A percentile compares a stretch with the other conserved stretches of the same genome.
phyloP scores from a whole-genome alignment of 2,797 vertebrate species.

The Eremophila alpestris region DNA sequence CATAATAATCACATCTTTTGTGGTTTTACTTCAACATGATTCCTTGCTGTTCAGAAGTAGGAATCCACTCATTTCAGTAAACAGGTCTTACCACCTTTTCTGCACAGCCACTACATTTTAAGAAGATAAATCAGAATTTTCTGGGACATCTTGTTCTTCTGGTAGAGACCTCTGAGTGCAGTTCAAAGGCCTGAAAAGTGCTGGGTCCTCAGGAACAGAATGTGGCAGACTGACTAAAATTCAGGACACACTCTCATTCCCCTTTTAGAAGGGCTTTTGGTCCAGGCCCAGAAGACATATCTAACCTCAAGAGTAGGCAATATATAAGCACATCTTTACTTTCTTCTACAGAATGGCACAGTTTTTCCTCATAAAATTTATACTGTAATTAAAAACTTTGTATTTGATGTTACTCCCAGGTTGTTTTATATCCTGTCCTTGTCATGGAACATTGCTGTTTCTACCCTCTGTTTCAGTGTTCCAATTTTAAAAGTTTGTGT shows the following conservation, averaged over 20 bases:
- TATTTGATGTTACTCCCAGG: background rate
- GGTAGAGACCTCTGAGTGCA: background rate
- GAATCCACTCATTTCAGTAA: background rate
- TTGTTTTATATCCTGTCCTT: background rate
- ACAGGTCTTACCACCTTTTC: background rate
- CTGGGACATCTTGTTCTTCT: background rate
- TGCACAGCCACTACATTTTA: background rate
- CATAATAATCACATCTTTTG: background rate
- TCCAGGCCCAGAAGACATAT: background rate
- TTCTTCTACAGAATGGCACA: background rate
- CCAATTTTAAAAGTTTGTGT: background rate
- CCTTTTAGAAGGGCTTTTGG: background rate
- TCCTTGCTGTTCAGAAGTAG: background rate
- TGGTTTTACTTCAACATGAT: background rate
- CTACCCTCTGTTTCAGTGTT: background rate
- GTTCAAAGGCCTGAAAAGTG: background rate
- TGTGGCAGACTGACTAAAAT: background rate
- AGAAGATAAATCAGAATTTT: background rate
- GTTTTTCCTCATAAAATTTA: background rate
- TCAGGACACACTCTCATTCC: background rate
- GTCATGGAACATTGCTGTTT: background rate
- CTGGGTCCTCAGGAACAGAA: background rate
- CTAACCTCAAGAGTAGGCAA: background rate
- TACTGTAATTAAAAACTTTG: background rate
- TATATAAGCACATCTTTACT: background rate